These are phyloP conservation scores for Aphelinus certus DNA, from an alignment of 1,140 invertebrate genomes.

Conservation along the genomic window DNA sequence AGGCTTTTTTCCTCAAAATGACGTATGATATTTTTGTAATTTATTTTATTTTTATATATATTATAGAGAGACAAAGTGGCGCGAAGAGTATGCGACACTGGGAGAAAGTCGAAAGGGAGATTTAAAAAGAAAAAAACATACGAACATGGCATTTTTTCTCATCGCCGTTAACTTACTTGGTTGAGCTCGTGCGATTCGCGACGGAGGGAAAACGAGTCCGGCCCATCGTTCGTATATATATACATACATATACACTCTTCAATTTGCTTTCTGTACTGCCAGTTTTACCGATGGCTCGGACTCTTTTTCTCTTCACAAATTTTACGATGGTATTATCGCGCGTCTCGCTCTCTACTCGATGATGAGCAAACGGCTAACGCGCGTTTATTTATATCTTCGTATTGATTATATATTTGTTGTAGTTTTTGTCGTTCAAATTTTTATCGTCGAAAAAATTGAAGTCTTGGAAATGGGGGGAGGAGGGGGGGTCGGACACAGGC, in stretches of 20 bases:
- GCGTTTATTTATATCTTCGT: conserved; percentile 38
- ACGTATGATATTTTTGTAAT: conserved; percentile 44
- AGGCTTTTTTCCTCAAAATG: conserved; percentile 43
- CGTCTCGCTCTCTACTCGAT: too few species aligned
- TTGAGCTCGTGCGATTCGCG: too few species aligned
- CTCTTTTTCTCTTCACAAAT: too few species aligned
- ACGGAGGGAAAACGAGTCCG: too few species aligned
- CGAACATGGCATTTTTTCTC: conserved; percentile 26
- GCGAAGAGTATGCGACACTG: conserved; percentile 9
- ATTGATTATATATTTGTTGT: conserved; percentile 43
- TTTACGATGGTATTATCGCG: too few species aligned
- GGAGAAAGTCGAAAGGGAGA: not conserved
- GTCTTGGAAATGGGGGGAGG: conserved; percentile 18
- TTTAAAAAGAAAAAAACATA: conserved; percentile 11
- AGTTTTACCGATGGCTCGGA: too few species aligned
- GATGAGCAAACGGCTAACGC: not conserved
- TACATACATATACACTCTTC: too few species aligned
- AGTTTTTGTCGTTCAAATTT: conserved; percentile 42
- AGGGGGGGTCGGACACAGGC: conserved; percentile 32
- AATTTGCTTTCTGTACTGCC: too few species aligned
- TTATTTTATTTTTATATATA: conserved; percentile 43
- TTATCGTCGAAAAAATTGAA: conserved; percentile 34
- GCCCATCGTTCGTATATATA: too few species aligned
- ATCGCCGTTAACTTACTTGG: not conserved
- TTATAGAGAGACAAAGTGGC: conserved; percentile 35